Percentiles rank a stretch among this genome's conserved stretches.
phyloP scores from a whole-genome alignment of 2,888 invertebrate genomes.

The Parnassius apollo region DNA sequence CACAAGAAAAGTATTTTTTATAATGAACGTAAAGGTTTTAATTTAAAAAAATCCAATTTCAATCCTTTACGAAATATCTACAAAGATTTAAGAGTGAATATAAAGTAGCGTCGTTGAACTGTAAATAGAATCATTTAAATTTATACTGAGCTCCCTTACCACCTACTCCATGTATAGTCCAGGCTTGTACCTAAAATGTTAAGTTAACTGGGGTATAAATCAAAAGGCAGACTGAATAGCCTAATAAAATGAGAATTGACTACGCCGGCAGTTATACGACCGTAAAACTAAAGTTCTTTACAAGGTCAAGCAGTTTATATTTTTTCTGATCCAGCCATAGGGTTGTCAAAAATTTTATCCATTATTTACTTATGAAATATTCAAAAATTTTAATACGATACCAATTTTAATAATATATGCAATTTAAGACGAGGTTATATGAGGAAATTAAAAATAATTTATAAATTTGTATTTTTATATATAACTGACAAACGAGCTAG shows the following conservation, averaged over 20 bases:
- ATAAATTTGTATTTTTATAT: too few species aligned
- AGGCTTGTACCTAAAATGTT: conserved; percentile 37
- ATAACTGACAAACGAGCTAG: too few species aligned
- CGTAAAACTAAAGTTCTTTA: conserved; percentile 18
- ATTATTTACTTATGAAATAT: too few species aligned
- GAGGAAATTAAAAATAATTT: too few species aligned
- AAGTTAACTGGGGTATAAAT: conserved; percentile 48
- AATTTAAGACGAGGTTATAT: too few species aligned
- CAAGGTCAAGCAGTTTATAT: conserved; percentile 20
- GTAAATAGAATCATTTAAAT: conserved; percentile 20
- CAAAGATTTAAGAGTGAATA: neutral
- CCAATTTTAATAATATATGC: too few species aligned
- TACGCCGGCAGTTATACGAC: conserved; percentile 23
- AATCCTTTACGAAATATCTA: too few species aligned
- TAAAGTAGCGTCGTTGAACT: conserved; percentile 4
- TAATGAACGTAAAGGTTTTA: too few species aligned
- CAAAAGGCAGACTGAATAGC: conserved; percentile 48
- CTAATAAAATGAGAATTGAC: conserved; percentile 47
- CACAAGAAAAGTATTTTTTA: too few species aligned
- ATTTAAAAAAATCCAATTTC: too few species aligned
- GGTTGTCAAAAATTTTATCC: conserved; percentile 1
- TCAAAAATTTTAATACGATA: too few species aligned
- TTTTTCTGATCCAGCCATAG: conserved; percentile 3
- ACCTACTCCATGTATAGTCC: conserved; percentile 32
- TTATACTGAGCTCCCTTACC: conserved; percentile 25